Evolutionary conservation across 2,113 vertebrate species (phyloP).

Genomic region (Cyprinus carpio): DNA sequence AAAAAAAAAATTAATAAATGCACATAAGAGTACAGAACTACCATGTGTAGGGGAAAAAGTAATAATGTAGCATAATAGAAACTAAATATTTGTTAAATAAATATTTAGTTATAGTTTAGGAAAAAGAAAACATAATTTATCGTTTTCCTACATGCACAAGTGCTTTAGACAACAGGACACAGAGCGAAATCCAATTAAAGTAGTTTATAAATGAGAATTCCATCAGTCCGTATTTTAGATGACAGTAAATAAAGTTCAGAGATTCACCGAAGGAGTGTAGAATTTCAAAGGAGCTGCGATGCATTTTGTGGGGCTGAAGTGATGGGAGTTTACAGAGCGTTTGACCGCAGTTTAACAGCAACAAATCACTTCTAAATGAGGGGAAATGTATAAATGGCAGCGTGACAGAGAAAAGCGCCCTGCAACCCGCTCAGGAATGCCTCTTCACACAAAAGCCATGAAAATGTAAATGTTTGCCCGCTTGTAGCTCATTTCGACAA

Average conservation of each 20-base stretch:
- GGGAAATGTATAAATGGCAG: constrained; percentile 65
- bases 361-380: constrained; percentile 68
- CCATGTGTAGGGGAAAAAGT: background rate
- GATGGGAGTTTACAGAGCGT: constrained; percentile 70
- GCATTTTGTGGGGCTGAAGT: constrained; percentile 59
- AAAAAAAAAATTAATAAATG: too few relatives aligned
- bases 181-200: background rate
- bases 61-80: background rate
- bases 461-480: constrained; percentile 69
- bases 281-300: constrained; percentile 65
- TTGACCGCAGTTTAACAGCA: constrained; percentile 64
- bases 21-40: background rate
- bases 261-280: constrained; percentile 65
- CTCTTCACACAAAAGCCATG: constrained; percentile 58
- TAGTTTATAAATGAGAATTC: constrained; percentile 3
- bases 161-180: background rate
- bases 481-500: constrained; percentile 58
- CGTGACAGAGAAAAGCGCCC: constrained; percentile 62
- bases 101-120: background rate
- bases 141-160: background rate
- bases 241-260: constrained; percentile 45
- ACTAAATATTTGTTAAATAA: background rate
- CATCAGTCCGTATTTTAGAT: background rate
- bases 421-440: constrained; percentile 50
- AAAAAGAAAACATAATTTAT: too few relatives aligned